These are phyloP conservation scores for Hydrotaea cyrtoneurina DNA, from an alignment of 2,888 invertebrate species.

Conservation along the genomic window DNA sequence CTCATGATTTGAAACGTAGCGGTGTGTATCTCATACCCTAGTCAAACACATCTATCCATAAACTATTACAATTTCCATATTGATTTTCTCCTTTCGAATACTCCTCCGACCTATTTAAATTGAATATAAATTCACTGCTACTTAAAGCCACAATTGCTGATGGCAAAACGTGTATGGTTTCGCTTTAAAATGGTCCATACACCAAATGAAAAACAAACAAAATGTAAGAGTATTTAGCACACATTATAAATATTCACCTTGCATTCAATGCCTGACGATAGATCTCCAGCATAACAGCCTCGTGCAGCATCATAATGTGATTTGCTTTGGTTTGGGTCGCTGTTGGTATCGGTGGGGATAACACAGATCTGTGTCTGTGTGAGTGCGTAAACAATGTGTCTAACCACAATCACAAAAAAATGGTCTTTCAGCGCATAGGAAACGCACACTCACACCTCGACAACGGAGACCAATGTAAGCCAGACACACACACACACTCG, in stretches of 20 bases:
- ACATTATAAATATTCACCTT: slow-evolving; percentile 75
- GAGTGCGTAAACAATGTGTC: slow-evolving; percentile 24
- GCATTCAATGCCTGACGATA: slow-evolving; percentile 81
- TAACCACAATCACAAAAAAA: slow-evolving; percentile 22
- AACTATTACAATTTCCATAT: too few relatives aligned
- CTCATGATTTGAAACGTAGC: too few relatives aligned
- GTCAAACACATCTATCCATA: too few relatives aligned
- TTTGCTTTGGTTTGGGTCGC: slow-evolving; percentile 6
- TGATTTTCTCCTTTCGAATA: too few relatives aligned
- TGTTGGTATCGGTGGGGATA: slow-evolving; percentile 6
- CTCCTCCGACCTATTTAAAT: too few relatives aligned
- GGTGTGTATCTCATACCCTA: too few relatives aligned
- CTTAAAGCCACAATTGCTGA: too few relatives aligned
- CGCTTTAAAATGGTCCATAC: too few relatives aligned
- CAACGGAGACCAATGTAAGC: slow-evolving; percentile 2
- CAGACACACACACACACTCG: slow-evolving; percentile 50
- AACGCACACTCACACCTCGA: slow-evolving; percentile 13
- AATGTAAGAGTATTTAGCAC: background rate
- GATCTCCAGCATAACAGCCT: slow-evolving; percentile 81
- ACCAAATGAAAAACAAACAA: background rate
- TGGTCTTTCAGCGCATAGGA: slow-evolving; percentile 35
- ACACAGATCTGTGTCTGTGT: slow-evolving; percentile 4
- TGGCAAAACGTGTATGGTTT: too few relatives aligned
- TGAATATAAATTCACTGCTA: too few relatives aligned
- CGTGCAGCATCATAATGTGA: slow-evolving; percentile 80